phyloP scores from a whole-genome alignment of 2,113 vertebrate species.

The Dipodomys stephensi region DNA sequence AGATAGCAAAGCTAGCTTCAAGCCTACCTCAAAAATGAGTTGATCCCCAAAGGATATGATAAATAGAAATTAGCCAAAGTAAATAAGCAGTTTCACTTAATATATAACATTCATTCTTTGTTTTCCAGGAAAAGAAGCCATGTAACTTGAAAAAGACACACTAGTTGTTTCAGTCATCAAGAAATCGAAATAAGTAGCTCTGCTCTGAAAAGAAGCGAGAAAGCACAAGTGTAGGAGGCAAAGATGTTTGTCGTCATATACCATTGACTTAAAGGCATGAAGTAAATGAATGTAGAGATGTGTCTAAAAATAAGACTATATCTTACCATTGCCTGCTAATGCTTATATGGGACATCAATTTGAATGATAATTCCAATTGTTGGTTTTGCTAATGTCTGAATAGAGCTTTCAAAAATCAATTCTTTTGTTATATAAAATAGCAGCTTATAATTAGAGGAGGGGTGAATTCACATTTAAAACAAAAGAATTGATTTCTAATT shows the following conservation, averaged over 20 bases:
- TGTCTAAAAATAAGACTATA: conserved; percentile 48
- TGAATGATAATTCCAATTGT: conserved; percentile 72
- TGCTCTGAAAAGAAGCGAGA: conserved; percentile 31
- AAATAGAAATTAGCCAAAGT: not conserved
- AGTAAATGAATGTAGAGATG: conserved; percentile 22
- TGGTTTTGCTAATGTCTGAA: conserved; percentile 77
- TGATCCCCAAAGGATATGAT: not conserved
- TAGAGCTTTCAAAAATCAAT: conserved; percentile 78
- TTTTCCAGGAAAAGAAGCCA: conserved; percentile 59
- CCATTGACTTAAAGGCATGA: conserved; percentile 45
- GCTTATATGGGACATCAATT: conserved; percentile 60
- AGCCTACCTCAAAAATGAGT: not conserved
- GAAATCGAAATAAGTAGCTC: conserved; percentile 57
- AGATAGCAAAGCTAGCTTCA: conserved; percentile 42
- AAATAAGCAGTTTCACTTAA: conserved; percentile 27
- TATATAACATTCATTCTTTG: conserved; percentile 50
- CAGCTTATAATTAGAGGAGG: conserved; percentile 54
- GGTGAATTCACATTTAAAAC: conserved; percentile 66
- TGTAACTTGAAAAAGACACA: conserved; percentile 48
- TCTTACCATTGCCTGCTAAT: conserved; percentile 56
- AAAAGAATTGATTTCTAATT: conserved; percentile 72
- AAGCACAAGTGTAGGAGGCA: conserved; percentile 45
- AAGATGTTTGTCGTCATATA: conserved; percentile 44
- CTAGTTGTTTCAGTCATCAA: conserved; percentile 38
- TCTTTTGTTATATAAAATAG: conserved; percentile 70